Percentiles rank a stretch among this genome's conserved stretches.
These are phyloP conservation scores for Carettochelys insculpta DNA, from an alignment of 2,113 vertebrate genomes.

Conservation along the genomic window DNA sequence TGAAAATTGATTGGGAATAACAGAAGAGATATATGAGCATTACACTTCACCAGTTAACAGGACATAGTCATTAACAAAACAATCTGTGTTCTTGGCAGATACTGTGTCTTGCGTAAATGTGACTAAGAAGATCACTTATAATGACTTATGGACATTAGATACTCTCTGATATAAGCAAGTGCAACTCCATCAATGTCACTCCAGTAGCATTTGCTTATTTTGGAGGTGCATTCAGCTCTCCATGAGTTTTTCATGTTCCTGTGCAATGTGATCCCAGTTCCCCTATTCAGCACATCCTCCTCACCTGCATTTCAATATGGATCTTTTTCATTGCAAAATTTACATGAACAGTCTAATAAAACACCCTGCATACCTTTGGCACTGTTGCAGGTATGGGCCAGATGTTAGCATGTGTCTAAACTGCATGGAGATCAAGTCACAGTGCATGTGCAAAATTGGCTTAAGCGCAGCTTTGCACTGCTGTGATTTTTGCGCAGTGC, in stretches of 20 bases:
- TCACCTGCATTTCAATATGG: background rate
- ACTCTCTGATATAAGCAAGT: background rate
- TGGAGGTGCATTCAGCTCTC: background rate
- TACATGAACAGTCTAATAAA: background rate
- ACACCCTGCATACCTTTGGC: background rate
- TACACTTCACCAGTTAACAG: background rate
- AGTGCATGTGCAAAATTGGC: background rate
- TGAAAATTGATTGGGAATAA: background rate
- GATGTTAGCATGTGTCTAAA: background rate
- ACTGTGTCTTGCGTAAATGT: background rate
- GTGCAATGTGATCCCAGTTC: background rate
- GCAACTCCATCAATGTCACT: background rate
- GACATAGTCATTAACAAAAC: background rate
- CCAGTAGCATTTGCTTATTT: background rate
- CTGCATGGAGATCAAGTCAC: background rate
- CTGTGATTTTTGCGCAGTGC: background rate
- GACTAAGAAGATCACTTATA: background rate
- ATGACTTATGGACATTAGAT: background rate
- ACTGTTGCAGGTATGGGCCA: background rate
- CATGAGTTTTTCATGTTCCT: background rate
- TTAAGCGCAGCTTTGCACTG: background rate
- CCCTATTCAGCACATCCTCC: background rate
- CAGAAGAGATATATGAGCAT: background rate
- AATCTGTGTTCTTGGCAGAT: accelerated
- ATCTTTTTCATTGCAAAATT: background rate